Percentiles rank a stretch among this genome's conserved stretches.
phyloP scores from a whole-genome alignment of 2,888 invertebrate species.

The Anagyrus pseudococci region DNA sequence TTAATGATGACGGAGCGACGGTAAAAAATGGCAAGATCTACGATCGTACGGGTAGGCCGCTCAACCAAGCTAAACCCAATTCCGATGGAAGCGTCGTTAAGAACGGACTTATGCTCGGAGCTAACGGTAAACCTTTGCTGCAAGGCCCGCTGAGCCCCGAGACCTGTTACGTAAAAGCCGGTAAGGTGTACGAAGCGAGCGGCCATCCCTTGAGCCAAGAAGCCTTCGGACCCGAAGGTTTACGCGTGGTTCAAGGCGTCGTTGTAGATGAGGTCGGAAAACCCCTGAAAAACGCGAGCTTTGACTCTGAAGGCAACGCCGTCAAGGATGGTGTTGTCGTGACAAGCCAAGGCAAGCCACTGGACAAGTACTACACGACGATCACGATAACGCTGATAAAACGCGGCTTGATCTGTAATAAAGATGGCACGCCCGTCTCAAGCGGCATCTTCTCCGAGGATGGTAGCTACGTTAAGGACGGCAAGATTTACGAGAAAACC shows the following conservation, averaged over 20 bases:
- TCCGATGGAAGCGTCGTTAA: slow-evolving; percentile 50
- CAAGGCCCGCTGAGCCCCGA: slow-evolving; percentile 50
- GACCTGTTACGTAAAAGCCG: slow-evolving; percentile 51
- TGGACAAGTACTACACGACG: slow-evolving; percentile 53
- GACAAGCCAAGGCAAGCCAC: slow-evolving; percentile 50
- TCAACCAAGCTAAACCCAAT: slow-evolving; percentile 48
- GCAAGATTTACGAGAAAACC: slow-evolving; percentile 52
- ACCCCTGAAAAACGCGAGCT: slow-evolving; percentile 50
- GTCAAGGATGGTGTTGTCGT: slow-evolving; percentile 54
- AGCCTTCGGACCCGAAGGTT: slow-evolving; percentile 56
- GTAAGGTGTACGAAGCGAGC: slow-evolving; percentile 50
- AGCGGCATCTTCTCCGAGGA: slow-evolving; percentile 51
- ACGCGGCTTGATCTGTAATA: slow-evolving; percentile 53
- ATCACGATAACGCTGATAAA: slow-evolving; percentile 51
- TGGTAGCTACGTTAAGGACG: slow-evolving; percentile 53
- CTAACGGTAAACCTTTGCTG: slow-evolving; percentile 50
- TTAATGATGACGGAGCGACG: slow-evolving; percentile 51
- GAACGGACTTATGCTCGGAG: slow-evolving; percentile 50
- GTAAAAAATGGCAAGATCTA: slow-evolving; percentile 55
- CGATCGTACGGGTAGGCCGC: slow-evolving; percentile 48
- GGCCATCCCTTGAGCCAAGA: slow-evolving; percentile 54
- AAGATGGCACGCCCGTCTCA: slow-evolving; percentile 50
- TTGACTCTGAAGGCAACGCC: slow-evolving; percentile 54
- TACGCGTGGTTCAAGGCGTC: slow-evolving; percentile 52
- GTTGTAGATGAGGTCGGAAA: slow-evolving; percentile 52